These are phyloP conservation scores for Bucorvus abyssinicus DNA, from an alignment of 2,797 vertebrate species.

Conservation along the genomic window DNA sequence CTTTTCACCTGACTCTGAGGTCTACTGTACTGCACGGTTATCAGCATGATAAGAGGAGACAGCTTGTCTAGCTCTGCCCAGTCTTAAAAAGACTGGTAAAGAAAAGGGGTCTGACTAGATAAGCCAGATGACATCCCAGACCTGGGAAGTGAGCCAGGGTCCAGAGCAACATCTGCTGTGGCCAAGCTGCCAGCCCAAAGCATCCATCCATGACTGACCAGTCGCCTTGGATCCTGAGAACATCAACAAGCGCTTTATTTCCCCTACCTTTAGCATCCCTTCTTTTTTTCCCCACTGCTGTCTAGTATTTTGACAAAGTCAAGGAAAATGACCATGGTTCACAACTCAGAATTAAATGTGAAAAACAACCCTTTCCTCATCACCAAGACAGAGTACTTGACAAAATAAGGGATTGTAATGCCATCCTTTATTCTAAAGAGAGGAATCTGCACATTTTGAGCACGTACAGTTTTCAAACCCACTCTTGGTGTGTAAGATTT, in stretches of 20 bases:
- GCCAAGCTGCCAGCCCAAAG: constrained; percentile 14
- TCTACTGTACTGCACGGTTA: background rate
- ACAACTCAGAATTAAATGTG: background rate
- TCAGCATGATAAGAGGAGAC: background rate
- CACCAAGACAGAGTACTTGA: background rate
- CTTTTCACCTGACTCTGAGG: background rate
- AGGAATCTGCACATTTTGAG: background rate
- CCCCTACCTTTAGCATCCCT: background rate
- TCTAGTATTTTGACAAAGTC: background rate
- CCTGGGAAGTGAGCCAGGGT: constrained; percentile 38
- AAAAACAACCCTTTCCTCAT: background rate
- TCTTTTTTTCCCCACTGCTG: background rate
- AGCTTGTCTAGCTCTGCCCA: background rate
- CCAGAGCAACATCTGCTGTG: constrained; percentile 40
- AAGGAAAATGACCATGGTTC: background rate
- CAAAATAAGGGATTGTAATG: background rate
- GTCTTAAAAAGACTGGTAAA: constrained; percentile 13
- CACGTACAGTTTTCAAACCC: background rate
- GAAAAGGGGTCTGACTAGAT: background rate
- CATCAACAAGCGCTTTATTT: background rate
- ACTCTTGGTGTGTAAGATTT: background rate
- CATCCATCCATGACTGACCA: constrained; percentile 22
- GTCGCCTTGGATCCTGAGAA: background rate
- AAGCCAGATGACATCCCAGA: constrained; percentile 31
- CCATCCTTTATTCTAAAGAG: background rate